These are phyloP conservation scores for Platycercus adscitus DNA, from an alignment of 2,113 vertebrate genomes.

Conservation along the genomic window DNA sequence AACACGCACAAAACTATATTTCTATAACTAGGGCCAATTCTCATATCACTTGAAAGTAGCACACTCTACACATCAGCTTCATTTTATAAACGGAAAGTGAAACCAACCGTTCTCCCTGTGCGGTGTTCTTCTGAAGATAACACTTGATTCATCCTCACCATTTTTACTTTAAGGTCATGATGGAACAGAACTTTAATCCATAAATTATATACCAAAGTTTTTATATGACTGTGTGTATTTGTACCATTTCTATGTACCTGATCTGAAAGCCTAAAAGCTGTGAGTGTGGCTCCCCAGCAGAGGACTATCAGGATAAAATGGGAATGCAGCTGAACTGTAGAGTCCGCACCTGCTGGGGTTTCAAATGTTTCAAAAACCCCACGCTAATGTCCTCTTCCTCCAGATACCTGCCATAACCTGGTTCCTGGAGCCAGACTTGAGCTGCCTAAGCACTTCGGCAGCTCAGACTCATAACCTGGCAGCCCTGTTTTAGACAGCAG, in stretches of 20 bases:
- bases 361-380: not conserved
- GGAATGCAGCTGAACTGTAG: not conserved
- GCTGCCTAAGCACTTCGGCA: not conserved
- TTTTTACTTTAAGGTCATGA: not conserved
- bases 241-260: not conserved
- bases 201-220: not conserved
- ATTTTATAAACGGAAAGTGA: not conserved
- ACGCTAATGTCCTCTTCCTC: not conserved
- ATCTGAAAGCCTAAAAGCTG: not conserved
- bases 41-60: not conserved
- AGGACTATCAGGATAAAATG: not conserved
- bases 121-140: not conserved
- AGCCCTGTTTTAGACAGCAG: not conserved
- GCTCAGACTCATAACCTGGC: not conserved
- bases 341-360: not conserved
- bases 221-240: not conserved
- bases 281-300: not conserved
- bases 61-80: not conserved
- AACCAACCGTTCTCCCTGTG: not conserved
- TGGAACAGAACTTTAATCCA: not conserved
- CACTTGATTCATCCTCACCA: not conserved
- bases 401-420: not conserved
- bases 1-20: not conserved
- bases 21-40: not conserved
- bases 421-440: not conserved